These are phyloP conservation scores for Drosophila rubida DNA, from an alignment of 2,888 invertebrate genomes.

Conservation along the genomic window DNA sequence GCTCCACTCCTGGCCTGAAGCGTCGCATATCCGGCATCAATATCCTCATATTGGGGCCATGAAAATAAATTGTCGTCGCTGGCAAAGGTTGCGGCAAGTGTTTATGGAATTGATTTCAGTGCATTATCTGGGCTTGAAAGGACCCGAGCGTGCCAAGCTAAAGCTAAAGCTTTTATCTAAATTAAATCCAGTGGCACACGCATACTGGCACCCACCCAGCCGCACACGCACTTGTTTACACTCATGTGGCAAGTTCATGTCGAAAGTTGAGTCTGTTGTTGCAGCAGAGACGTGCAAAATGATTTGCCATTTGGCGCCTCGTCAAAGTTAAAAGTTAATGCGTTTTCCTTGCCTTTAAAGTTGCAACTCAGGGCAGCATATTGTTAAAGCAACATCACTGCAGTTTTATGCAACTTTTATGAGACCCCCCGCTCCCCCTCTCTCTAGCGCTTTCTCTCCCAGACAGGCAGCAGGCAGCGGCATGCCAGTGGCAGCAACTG, in stretches of 20 bases:
- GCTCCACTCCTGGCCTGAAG: no score
- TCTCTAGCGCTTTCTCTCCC: no score
- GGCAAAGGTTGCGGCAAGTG: conserved; percentile 65
- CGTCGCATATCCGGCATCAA: conserved; percentile 12
- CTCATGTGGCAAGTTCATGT: conserved; percentile 36
- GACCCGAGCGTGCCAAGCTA: conserved; percentile 12
- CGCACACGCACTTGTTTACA: not conserved
- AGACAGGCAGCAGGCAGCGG: conserved; percentile 7
- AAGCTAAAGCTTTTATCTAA: conserved; percentile 75
- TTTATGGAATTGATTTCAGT: conserved; percentile 74
- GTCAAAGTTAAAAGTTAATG: conserved; percentile 54
- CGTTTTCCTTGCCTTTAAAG: conserved; percentile 25
- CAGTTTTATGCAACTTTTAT: conserved; percentile 76
- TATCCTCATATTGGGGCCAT: conserved; percentile 40
- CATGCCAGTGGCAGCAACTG: conserved; percentile 21
- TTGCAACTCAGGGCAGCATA: conserved; percentile 25
- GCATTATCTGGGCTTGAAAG: conserved; percentile 53
- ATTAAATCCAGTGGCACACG: conserved; percentile 67
- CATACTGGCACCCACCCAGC: conserved; percentile 16
- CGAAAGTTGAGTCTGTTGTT: conserved; percentile 17
- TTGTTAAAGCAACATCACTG: conserved; percentile 56
- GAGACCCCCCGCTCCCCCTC: conserved; percentile 11
- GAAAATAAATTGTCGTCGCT: conserved; percentile 73
- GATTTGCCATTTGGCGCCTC: conserved; percentile 60
- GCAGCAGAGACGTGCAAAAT: conserved; percentile 62